phyloP scores from a whole-genome alignment of 2,797 vertebrate genomes.

The Coregonus ussuriensis region DNA sequence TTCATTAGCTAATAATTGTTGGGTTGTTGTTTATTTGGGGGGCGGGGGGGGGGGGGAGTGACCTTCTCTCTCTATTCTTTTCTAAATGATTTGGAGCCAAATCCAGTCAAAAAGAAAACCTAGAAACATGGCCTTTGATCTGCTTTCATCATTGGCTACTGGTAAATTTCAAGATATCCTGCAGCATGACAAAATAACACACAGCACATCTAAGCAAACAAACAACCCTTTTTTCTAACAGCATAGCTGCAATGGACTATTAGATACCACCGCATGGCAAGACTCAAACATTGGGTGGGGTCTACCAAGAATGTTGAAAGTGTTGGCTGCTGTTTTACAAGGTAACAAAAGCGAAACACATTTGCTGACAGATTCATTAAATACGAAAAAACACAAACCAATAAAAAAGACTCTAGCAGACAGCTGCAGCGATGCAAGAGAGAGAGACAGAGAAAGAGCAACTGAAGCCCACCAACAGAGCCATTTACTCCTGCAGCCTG shows the following conservation, averaged over 20 bases:
- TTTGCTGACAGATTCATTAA: constrained; percentile 75
- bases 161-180: constrained; percentile 1
- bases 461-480: constrained; percentile 68
- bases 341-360: constrained; percentile 66
- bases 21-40: neutral
- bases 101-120: neutral
- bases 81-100: neutral
- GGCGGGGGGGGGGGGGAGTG: constrained; percentile 27
- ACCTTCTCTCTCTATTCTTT: neutral
- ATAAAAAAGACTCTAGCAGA: constrained; percentile 38
- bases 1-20: constrained; percentile 69
- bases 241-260: constrained; percentile 36
- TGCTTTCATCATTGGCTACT: neutral
- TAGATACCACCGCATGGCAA: constrained; percentile 25
- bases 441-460: constrained; percentile 36
- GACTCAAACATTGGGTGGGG: constrained; percentile 48
- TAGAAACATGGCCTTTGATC: neutral
- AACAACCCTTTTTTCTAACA: constrained; percentile 37
- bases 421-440: constrained; percentile 46
- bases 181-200: constrained; percentile 4
- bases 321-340: constrained; percentile 62
- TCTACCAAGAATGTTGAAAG: constrained; percentile 50
- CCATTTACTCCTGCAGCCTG: constrained; percentile 73
- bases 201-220: constrained; percentile 9
- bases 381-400: neutral